Evolutionary conservation across 1,140 invertebrate species (phyloP).

Genomic region (Brevipalpus yothersi): DNA sequence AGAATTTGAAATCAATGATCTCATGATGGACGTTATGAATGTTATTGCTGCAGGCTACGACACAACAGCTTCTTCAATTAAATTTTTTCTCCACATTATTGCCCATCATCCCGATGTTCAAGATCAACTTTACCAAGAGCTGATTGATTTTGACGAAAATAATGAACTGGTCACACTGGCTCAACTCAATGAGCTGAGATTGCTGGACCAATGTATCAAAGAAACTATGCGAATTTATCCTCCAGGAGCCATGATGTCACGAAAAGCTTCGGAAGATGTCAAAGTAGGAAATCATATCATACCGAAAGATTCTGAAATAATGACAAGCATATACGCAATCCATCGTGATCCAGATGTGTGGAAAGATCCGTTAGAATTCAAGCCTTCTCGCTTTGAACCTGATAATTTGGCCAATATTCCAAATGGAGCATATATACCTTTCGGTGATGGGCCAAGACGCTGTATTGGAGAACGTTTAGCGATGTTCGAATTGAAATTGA

Average conservation of each 20-base stretch:
- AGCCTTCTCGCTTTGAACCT: constrained; percentile 45
- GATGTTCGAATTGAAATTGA: constrained; percentile 26
- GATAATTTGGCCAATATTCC: constrained; percentile 20
- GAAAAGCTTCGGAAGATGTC: constrained; percentile 25
- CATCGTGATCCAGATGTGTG: constrained; percentile 38
- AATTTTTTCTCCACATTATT: background rate
- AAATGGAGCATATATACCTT: constrained; percentile 21
- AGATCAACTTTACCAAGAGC: constrained; percentile 16
- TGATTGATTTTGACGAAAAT: constrained; percentile 16
- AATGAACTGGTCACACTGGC: constrained; percentile 12
- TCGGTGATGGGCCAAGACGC: constrained; percentile 20
- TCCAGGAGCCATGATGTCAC: constrained; percentile 28
- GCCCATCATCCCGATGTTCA: constrained; percentile 15
- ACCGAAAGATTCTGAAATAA: constrained; percentile 20
- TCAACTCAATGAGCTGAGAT: constrained; percentile 21
- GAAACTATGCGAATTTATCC: constrained; percentile 28
- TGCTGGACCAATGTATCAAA: constrained; percentile 29
- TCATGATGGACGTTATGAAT: no score
- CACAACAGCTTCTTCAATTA: no score
- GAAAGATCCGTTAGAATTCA: constrained; percentile 39
- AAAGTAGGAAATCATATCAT: constrained; percentile 14
- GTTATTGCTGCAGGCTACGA: no score
- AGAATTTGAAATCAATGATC: no score
- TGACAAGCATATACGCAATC: constrained; percentile 23
- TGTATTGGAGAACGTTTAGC: constrained; percentile 29